Evolutionary conservation across 2,888 invertebrate genomes (phyloP), one percentile per base, ranked within the genome.

Genomic region (Aspidapion aeneum): DNA sequence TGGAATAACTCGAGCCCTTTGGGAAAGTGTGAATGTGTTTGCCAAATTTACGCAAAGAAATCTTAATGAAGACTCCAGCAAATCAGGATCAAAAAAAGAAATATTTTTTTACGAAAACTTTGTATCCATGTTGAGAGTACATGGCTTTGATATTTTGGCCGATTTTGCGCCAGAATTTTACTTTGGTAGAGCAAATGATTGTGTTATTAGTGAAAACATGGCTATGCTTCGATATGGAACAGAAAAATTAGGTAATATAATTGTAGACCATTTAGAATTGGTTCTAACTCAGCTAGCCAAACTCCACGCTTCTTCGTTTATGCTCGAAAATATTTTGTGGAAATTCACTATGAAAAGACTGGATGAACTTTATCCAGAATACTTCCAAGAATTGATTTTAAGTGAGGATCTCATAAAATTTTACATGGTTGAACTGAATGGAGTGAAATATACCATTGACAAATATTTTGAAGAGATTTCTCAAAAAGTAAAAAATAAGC

Each of bases 201-300:
- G 75, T 5, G 62, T 81, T 1, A 72, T 82, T 2, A 74, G 81
- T 21, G 80, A 82, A 65, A 77, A 82, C 56, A 65, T 81, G 17
- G 54, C 66, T 57, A 18, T 61, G 18, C 0, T 60, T 63, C 55
- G 64, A 17, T 71, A 60, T 49, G 56, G 48, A 18, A 35, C 56
- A 17, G 18, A 61, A 51, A 20, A 62, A 1, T 18, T 61, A 18
- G 17, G 20, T 18, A 55, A 18, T 18, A 49, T 62, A 1, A 66
- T 69, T 50, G 63, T 70, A n/a, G 57, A 72, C 2, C 66, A 71
- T 55, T 58, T 75, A 20, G 61, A 64, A 19, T 5, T 71, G 2
- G 66, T 63, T 5, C 60, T 74, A 18, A 62, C 69, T 64, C 66
- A 70, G 48, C 48, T 75, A 35, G 75, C 76, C 1, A 67, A 72